Base-by-base conservation (phyloP, 2,888 invertebrate genomes). In the Pollenia angustigena region DNA sequence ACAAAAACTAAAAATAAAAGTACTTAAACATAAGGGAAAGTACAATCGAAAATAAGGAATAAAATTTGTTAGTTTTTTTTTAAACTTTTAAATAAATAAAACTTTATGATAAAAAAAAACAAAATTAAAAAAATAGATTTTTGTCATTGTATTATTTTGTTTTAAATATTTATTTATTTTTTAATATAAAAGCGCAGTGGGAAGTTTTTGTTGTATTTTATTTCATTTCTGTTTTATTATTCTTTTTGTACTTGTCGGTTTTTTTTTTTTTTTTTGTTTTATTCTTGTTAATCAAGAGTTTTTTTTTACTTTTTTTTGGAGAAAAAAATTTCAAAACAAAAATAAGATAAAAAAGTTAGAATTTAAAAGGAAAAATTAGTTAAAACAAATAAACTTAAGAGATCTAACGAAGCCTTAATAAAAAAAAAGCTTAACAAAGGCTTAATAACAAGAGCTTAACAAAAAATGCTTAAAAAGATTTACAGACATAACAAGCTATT, bases 181-280 rank as follows among this genome's bases (percentile, higher is more conserved):
- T 90, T 90, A 90, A 90, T 91, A 90, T 91, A 89, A 91, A 93
- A 92, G 92, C 93, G 93, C 93, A 93, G 93, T 93, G 93, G 93
- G 93, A 93, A 93, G 93, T 93, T 93, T 90, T 92, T 92, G 91
- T 92, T 92, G 92, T 92, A 91, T 92, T 32, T 90, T 91, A 79
- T 79, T 79, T 81, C 75, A 80, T 78, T 76, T 88, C 60, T 83
- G 75, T 75, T 88, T 84, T 89, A 91, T 91, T 91, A 90, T 91
- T 90, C 89, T 89, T 91, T 90, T 90, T 88, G 79, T 85, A 88
- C 88, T 89, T 88, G 87, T 88, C 78, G 82, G 89, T 88, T 68
- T 66, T 81, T 86, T 81, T 68, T 66, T 81, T 86, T 81, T 46
- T 81, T 76, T 62, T 42, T 16, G 64, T 56, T 40, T 48, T 69